Evolutionary conservation across 2,797 vertebrate species (phyloP).

Genomic region (Podarcis siculus): DNA sequence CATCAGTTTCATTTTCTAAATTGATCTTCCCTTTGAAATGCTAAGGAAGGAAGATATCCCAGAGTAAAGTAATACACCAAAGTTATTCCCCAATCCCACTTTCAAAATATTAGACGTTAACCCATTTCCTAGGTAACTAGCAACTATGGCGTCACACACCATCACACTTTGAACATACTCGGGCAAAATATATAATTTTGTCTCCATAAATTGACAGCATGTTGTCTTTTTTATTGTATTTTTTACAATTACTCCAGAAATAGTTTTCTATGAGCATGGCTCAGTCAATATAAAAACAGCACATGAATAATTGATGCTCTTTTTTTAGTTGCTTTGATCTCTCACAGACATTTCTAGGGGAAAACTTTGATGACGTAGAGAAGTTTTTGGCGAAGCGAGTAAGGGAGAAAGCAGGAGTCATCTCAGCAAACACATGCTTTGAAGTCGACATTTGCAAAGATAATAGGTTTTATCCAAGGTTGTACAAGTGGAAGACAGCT

Average conservation of each 20-base stretch:
- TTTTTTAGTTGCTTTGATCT: background rate
- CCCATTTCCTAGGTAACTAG: background rate
- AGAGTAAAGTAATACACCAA: background rate
- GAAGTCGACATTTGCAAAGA: background rate
- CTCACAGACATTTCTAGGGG: background rate
- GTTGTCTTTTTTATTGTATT: conserved; percentile 1
- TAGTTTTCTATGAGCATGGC: background rate
- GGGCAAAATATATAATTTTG: background rate
- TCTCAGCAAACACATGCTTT: background rate
- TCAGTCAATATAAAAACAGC: background rate
- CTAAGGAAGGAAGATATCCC: background rate
- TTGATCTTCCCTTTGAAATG: background rate
- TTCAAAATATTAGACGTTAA: background rate
- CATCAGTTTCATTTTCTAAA: background rate
- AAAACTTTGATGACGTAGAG: background rate
- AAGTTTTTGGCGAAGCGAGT: background rate
- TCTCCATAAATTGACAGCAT: background rate
- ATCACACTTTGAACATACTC: background rate
- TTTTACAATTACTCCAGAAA: background rate
- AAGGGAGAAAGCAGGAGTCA: background rate
- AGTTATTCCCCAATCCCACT: background rate
- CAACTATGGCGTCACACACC: background rate
- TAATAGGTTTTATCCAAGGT: background rate
- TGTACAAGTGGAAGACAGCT: background rate
- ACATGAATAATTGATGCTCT: background rate